Base-by-base conservation (phyloP, 2,113 vertebrate genomes). In the Sorex araneus region DNA sequence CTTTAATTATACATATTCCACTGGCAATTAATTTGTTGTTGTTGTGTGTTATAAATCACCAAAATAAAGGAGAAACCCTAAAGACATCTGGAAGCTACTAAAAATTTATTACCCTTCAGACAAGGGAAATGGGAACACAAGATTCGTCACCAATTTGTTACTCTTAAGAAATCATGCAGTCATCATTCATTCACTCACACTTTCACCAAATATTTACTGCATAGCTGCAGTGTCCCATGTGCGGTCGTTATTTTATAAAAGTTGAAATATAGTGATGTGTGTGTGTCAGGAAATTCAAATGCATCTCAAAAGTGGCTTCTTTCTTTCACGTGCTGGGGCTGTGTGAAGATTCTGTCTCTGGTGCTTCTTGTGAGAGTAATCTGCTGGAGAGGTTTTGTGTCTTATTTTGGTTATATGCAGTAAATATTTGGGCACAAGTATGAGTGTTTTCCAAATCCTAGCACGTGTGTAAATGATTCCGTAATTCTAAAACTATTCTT, bases 1-100 rank as follows among this genome's bases (percentile, higher is more conserved):
- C 12, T 87, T 93, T 84, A 91, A 89, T 84, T 95, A 81, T 75
- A 71, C 54, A 69, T 80, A 91, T 77, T 87, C 18, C 16, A 81
- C 12, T 87, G 36, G 3, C 84, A 95, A 94, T 96, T 96, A 87
- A 89, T 94, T 40, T 40, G 40, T 89, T 88, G 45, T 91, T 78
- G 11, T 57, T 91, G 40, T 78, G 64, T 45, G 43, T 67, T 77
- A 93, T 89, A 95, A 93, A 91, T 89, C 40, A 89, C 21, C 50
- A 45, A 89, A 91, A 81, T 45, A 88, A 80, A 82, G n/a, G 66
- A 92, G 84, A 91, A 86, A 30, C 30, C 84, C 32, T 89, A 69
- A 92, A 94, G 60, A 63, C 28, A 89, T 80, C 30, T 4, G 54
- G 50, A 89, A 89, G 28, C 30, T 83, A 83, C 36, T 64, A 50